Conservation (phyloP, 2,888 invertebrate species). For the Harpalus rufipes region DNA sequence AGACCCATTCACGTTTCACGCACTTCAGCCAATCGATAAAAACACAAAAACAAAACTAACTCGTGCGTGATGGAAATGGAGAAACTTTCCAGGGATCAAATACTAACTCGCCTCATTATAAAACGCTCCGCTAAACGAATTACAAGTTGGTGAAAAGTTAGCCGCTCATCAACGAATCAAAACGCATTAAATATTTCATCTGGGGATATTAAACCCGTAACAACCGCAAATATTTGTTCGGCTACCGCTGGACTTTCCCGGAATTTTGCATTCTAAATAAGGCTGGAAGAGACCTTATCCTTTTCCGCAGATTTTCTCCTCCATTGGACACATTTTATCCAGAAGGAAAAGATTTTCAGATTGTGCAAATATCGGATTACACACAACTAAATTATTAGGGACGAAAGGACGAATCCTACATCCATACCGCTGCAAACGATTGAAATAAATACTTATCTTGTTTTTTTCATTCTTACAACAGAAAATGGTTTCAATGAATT, state of each 20-base stretch:
- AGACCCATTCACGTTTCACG: conserved; percentile 7
- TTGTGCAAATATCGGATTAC: too few relatives aligned
- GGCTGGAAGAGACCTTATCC: background rate
- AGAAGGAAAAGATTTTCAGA: too few relatives aligned
- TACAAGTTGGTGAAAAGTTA: conserved; percentile 46
- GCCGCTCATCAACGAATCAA: conserved; percentile 45
- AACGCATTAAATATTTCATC: conserved; percentile 53
- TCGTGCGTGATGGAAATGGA: background rate
- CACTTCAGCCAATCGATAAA: conserved; percentile 23
- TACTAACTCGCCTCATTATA: conserved; percentile 34
- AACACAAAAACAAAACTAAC: conserved; percentile 27
- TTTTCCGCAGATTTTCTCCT: background rate
- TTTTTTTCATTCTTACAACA: too few relatives aligned
- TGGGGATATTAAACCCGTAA: conserved; percentile 31
- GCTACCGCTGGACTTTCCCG: background rate
- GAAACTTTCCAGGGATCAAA: conserved; percentile 31
- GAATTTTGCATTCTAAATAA: background rate
- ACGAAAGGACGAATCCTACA: too few relatives aligned
- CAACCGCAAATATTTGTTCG: conserved; percentile 44
- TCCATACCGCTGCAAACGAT: too few relatives aligned
- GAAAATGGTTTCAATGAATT: too few relatives aligned
- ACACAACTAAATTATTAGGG: too few relatives aligned
- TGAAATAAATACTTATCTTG: too few relatives aligned
- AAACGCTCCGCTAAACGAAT: conserved; percentile 48
- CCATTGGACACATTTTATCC: background rate